phyloP scores from a whole-genome alignment of 1,140 invertebrate genomes.

The Nilaparvata lugens region DNA sequence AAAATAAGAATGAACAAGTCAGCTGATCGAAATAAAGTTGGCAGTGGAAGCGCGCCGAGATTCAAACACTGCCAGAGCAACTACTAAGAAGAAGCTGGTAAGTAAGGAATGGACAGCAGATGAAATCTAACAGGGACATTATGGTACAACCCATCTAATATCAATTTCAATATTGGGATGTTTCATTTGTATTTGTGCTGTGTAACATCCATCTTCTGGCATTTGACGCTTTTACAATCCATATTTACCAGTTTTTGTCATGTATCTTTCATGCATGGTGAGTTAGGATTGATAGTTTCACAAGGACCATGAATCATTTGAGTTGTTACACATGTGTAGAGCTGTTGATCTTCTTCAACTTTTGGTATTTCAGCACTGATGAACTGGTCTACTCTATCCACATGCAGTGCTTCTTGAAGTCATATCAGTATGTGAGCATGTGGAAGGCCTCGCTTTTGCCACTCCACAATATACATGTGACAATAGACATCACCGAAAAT shows the following conservation, averaged over 20 bases:
- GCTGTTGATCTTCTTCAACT: conserved; percentile 31
- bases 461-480: conserved; percentile 41
- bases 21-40: too few relatives aligned
- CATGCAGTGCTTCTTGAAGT: conserved; percentile 31
- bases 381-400: conserved; percentile 35
- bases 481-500: conserved; percentile 33
- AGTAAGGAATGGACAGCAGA: too few relatives aligned
- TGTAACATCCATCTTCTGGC: conserved; percentile 11
- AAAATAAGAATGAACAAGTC: too few relatives aligned
- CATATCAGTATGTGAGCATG: conserved; percentile 38
- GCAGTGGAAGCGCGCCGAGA: too few relatives aligned
- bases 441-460: conserved; percentile 39
- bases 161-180: conserved; percentile 22
- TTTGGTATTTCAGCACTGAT: conserved; percentile 46
- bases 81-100: too few relatives aligned
- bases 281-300: conserved; percentile 37
- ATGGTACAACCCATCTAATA: conserved; percentile 36
- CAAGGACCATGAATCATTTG: conserved; percentile 48
- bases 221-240: conserved; percentile 31
- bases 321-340: conserved; percentile 36
- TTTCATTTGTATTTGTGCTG: conserved; percentile 6
- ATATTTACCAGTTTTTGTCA: conserved; percentile 29
- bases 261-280: conserved; percentile 39
- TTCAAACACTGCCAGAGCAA: too few relatives aligned
- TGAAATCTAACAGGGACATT: too few relatives aligned